Base-by-base conservation (phyloP, 2,113 vertebrate species). In the Istiophorus platypterus region DNA sequence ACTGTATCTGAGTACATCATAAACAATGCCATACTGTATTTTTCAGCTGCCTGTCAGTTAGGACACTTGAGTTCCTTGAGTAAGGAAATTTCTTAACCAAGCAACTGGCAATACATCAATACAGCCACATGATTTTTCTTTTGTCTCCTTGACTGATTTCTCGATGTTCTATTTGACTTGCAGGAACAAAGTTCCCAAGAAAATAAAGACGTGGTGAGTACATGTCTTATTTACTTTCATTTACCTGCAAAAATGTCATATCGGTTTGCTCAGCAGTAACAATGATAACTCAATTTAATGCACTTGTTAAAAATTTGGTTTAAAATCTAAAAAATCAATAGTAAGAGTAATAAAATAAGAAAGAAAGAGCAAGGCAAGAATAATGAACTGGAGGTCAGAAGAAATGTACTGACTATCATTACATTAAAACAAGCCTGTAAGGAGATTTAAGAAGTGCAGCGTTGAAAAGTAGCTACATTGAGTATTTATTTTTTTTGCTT, bases 161-260 rank as follows among this genome's bases (percentile, higher is more conserved):
- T 54, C 42, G 3, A 18, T 78, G 14, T 78, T 61, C 27, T 92
- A n/a, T n/a, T 71, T 83, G 8, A 26, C 47, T 88, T 87, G 70
- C 89, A 94, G 92, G 90, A 92, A 57, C 90, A 88, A 83, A 88
- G 91, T 73, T 37, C 90, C 69, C 93, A 93, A 81, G 93, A 89
- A 72, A 87, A 27, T 73, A 92, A 92, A 86, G 91, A 92, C 37
- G 92, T 90, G 91, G 92, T 93, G 84, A 93, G 93, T 93, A 67
- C 52, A 68, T n/a, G 22, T 59, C n/a, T 41, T 41, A 7, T 45
- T 27, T 27, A 9, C 56, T 52, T 52, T 76, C n/a, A 64, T 73
- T 15, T 31, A 13, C 37, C 29, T 27, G 24, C 13, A 34, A 39
- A 74, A 41, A 41, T n/a, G 56, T n/a, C 59, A 49, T 10, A 65